Base-by-base conservation (phyloP, 2,113 vertebrate species). In the Camelus bactrianus region DNA sequence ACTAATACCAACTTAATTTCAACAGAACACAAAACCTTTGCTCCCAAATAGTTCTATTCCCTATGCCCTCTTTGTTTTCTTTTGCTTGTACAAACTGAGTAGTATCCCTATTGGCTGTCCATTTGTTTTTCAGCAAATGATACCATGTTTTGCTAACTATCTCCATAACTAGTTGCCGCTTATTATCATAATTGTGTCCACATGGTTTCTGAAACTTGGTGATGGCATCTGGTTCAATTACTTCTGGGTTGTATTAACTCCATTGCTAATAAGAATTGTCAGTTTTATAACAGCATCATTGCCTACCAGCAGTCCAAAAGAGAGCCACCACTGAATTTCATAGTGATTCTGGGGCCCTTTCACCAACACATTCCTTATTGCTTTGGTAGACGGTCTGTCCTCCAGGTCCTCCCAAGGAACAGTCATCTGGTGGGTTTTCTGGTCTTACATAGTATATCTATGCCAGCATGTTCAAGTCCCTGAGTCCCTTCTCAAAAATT, bases 61-160 rank as follows among this genome's bases (percentile, higher is more conserved):
- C 24, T 70, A 30, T 32, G 60, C 7, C 3, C 19, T 79, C 13
- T 64, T 72, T 83, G 42, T 92, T 64, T 93, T 79, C 52, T 77
- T 88, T 85, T 58, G 50, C 7, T 76, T 56, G 46, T 70, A 72
- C 17, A 70, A 22, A 82, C 48, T 32, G 16, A 93, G 26, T 14
- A 54, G 46, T 67, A 35, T 10, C 60, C 28, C 52, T 87, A 80
- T 35, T 69, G 60, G 60, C 17, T 91, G 46, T 46, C 42, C 48
- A 87, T 46, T 17, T 91, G 32, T 70, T 94, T 91, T 48, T 82
- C 46, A 77, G 77, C 69, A 80, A 85, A 35, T 30, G 69, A 94
- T 35, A 77, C 56, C 76, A 54, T 52, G n/a, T 83, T 83, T 88
- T 82, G 76, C 76, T 94, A 56, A 82, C 52, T 24, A 54, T 35